A percentile compares a stretch with the other conserved stretches of the same genome.
Conservation (phyloP, 2,113 vertebrate species). For the Nipponia nippon region DNA sequence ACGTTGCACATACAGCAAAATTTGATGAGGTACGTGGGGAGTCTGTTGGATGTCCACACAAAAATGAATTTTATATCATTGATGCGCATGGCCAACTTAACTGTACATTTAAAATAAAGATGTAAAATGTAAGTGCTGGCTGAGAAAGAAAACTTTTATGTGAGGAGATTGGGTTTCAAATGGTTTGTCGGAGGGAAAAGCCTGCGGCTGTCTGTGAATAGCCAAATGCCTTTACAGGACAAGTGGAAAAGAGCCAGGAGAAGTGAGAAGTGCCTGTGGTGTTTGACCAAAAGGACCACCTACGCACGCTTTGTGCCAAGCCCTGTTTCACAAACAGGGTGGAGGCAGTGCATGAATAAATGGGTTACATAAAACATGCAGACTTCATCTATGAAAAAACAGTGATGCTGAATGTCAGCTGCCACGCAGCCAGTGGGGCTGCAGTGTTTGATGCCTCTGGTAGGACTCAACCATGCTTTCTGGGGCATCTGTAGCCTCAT, state of each 20-base stretch:
- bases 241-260: not conserved
- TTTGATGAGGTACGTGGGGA: accelerated
- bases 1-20: not conserved
- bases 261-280: not conserved
- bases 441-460: not conserved
- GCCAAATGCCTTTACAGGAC: not conserved
- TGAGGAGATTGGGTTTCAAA: not conserved
- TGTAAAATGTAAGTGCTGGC: not conserved
- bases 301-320: accelerated
- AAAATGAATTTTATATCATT: not conserved
- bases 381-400: not conserved
- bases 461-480: not conserved
- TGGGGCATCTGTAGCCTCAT: not conserved
- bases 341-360: not conserved
- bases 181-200: not conserved
- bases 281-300: not conserved
- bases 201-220: not conserved
- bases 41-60: not conserved
- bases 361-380: not conserved
- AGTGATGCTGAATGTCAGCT: not conserved
- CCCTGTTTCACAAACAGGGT: not conserved
- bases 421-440: not conserved
- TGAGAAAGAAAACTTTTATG: not conserved
- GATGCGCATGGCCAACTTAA: not conserved
- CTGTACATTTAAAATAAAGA: not conserved